Evolutionary conservation across 2,797 vertebrate genomes (phyloP), one percentile per base, ranked within the genome.

Genomic region (Uromys caudimaculatus): DNA sequence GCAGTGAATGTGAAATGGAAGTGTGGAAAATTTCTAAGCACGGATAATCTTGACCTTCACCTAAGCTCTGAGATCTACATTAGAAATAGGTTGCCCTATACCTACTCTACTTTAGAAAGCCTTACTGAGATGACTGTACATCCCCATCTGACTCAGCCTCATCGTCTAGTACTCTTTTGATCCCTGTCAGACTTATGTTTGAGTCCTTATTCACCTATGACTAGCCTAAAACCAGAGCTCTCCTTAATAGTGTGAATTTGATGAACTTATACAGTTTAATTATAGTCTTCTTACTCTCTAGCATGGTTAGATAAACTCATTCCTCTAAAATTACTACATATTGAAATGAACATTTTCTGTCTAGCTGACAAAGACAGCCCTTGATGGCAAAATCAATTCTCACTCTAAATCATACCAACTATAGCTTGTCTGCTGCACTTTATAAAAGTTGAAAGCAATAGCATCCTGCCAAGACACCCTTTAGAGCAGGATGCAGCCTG

Each of bases 361-460:
- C 71, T 87, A 71, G 1, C 12, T 78, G 52, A 81, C 41, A 83
- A 73, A 86, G 52, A 89, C 1, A 32, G 91, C 3, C 5, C 27
- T 41, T 27, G 9, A 93, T 47, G 79, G 67, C 21, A 82, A 96
- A 96, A 71, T 82, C 21, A 54, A 75, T 94, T 24, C 24, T 47
- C 8, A 60, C 56, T 83, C 23, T 82, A 92, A 81, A 84, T 93
- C 32, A 91, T 89, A 24, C 75, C 64, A 91, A 71, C 77, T 38
- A 54, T 88, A 23, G 29, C 38, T 71, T 62, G 2, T 76, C 58
- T 71, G 54, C 13, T 24, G 0, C 6, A 82, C 35, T n/a, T 91
- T 94, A 32, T 89, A 67, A 94, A 92, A 82, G 13, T 81, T 64
- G 67, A 90, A 90, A 19, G 73, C 1, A 35, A 44, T 47, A 81